phyloP scores from a whole-genome alignment of 2,888 invertebrate species.

The Ametastegia equiseti region DNA sequence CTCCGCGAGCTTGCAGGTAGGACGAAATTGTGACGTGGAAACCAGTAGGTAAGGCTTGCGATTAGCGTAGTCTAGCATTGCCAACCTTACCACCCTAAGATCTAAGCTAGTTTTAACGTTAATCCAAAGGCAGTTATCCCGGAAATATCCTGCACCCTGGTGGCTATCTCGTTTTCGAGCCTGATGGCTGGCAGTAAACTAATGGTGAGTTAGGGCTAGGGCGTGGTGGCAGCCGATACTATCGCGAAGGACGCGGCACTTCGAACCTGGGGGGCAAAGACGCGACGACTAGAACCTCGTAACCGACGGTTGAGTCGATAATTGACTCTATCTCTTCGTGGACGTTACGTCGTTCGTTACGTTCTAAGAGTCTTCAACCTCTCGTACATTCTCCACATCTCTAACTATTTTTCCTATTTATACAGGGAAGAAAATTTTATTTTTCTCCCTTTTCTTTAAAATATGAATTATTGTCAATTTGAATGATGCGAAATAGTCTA shows the following conservation, averaged over 20 bases:
- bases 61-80: neutral
- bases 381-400: neutral
- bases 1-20: too few species aligned
- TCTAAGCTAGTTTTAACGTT: slow-evolving; percentile 19
- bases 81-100: neutral
- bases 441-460: too few species aligned
- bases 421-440: too few species aligned
- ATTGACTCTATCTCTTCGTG: slow-evolving; percentile 26
- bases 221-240: slow-evolving; percentile 41
- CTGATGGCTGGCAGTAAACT: slow-evolving; percentile 41
- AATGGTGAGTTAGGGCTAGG: slow-evolving; percentile 39
- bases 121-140: slow-evolving; percentile 18
- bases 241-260: slow-evolving; percentile 28
- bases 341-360: neutral
- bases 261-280: slow-evolving; percentile 10
- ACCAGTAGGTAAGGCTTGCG: neutral
- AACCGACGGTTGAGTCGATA: slow-evolving; percentile 19
- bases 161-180: slow-evolving; percentile 32
- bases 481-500: too few species aligned
- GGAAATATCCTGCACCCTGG: slow-evolving; percentile 42
- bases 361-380: neutral
- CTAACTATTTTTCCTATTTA: neutral
- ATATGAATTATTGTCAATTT: too few species aligned
- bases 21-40: neutral
- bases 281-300: slow-evolving; percentile 16